phyloP scores from a whole-genome alignment of 2,797 vertebrate species.

The Euthynnus affinis region DNA sequence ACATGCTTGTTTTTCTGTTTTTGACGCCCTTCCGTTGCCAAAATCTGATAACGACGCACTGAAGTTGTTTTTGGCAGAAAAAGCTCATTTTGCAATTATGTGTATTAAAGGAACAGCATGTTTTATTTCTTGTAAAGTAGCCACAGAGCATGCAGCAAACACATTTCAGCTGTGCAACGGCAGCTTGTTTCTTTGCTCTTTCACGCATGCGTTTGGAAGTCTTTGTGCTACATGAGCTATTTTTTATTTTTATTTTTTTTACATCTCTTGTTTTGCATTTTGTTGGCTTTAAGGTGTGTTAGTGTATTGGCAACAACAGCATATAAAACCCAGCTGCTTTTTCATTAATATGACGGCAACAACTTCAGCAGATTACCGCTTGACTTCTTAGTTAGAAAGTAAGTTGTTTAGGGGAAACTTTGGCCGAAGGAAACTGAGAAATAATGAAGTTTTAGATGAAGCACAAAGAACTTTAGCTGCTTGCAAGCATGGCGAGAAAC shows the following conservation, averaged over 20 bases:
- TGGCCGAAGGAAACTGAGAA: too few species aligned
- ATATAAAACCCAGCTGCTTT: not conserved
- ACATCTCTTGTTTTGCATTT: constrained; percentile 6
- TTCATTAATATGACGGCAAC: not conserved
- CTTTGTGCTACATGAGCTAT: not conserved
- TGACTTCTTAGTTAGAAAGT: not conserved
- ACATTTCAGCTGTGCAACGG: not conserved
- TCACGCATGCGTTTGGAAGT: constrained; percentile 15
- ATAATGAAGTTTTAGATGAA: too few species aligned
- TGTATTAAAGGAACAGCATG: constrained; percentile 39
- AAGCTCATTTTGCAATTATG: not conserved
- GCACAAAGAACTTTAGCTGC: not conserved
- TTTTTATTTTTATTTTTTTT: not conserved
- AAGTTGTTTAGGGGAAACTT: too few species aligned
- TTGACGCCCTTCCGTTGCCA: not conserved
- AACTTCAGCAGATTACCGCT: not conserved
- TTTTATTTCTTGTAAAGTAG: not conserved
- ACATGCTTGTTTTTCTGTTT: constrained; percentile 10
- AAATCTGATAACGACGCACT: not conserved
- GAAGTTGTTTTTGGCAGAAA: not conserved
- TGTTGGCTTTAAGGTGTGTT: not conserved
- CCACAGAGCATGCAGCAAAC: constrained; percentile 26
- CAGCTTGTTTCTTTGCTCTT: not conserved
- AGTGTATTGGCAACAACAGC: too few species aligned
- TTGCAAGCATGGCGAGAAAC: not conserved